These are phyloP conservation scores for Agrilus mali DNA, from an alignment of 2,888 invertebrate genomes.

Conservation along the genomic window DNA sequence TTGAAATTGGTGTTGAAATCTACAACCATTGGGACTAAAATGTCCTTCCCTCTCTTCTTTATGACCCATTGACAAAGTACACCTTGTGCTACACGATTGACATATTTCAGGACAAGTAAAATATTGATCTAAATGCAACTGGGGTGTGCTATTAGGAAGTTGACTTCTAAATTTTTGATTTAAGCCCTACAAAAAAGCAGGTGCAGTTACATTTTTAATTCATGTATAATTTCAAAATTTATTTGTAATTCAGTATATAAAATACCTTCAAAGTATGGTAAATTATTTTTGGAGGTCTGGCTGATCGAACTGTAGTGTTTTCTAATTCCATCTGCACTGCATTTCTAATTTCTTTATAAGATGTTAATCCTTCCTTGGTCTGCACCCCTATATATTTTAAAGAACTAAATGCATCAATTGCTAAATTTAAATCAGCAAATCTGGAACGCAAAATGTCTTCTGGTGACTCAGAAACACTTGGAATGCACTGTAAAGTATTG, in stretches of 20 bases:
- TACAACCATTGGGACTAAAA: constrained; percentile 35
- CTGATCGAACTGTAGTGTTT: constrained; percentile 57
- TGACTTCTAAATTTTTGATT: constrained; percentile 65
- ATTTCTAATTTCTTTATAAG: constrained; percentile 45
- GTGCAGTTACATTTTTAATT: not conserved
- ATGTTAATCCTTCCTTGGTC: constrained; percentile 39
- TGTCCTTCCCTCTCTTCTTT: constrained; percentile 48
- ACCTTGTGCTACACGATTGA: constrained; percentile 52
- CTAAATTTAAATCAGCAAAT: constrained; percentile 48
- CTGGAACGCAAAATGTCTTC: constrained; percentile 48
- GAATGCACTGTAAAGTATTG: constrained; percentile 45
- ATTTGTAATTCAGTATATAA: not conserved
- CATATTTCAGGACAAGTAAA: constrained; percentile 64
- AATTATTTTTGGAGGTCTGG: constrained; percentile 52
- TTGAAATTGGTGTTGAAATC: constrained; percentile 64
- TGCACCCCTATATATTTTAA: constrained; percentile 54
- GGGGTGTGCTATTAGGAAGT: constrained; percentile 45
- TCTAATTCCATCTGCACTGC: constrained; percentile 50
- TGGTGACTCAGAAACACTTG: constrained; percentile 42
- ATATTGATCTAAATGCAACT: constrained; percentile 65
- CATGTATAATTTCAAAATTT: not conserved
- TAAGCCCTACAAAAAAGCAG: constrained; percentile 36
- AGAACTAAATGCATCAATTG: constrained; percentile 60
- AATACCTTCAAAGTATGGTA: constrained; percentile 52
- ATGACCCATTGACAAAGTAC: constrained; percentile 56